phyloP scores from a whole-genome alignment of 2,113 vertebrate species.

The Scomber colias region DNA sequence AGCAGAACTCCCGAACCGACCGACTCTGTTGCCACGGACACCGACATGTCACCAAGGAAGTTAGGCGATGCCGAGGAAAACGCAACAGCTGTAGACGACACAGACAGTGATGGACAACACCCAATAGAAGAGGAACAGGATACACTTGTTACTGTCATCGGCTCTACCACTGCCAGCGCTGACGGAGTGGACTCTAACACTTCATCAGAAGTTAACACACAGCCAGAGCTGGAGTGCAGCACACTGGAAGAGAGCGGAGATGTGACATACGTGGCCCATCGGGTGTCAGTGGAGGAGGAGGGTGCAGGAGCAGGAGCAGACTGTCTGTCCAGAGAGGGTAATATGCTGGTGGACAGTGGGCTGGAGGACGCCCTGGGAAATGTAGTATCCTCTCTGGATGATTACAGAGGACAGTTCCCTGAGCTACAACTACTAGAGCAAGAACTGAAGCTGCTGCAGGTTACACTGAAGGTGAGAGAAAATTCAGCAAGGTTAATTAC shows the following conservation, averaged over 20 bases:
- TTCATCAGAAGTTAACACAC: slow-evolving; percentile 10
- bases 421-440: slow-evolving; percentile 94
- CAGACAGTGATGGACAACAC: neutral
- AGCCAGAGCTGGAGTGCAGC: slow-evolving; percentile 1
- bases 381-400: slow-evolving; percentile 90
- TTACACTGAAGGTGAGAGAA: slow-evolving; percentile 90
- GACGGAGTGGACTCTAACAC: neutral
- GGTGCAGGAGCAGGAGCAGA: slow-evolving; percentile 25
- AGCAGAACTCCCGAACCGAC: slow-evolving; percentile 35
- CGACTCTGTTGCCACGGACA: slow-evolving; percentile 1
- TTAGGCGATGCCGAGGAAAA: neutral
- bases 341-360: slow-evolving; percentile 75
- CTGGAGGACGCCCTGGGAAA: slow-evolving; percentile 89
- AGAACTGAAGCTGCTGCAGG: slow-evolving; percentile 90
- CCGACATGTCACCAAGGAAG: neutral
- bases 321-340: neutral
- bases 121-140: neutral
- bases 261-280: slow-evolving; percentile 46
- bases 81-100: neutral
- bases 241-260: slow-evolving; percentile 24
- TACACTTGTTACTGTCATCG: neutral
- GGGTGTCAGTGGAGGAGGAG: slow-evolving; percentile 69
- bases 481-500: too few species aligned
- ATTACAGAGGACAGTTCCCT: slow-evolving; percentile 95
- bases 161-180: neutral